phyloP scores from a whole-genome alignment of 2,797 vertebrate genomes.

The Erpetoichthys calabaricus region DNA sequence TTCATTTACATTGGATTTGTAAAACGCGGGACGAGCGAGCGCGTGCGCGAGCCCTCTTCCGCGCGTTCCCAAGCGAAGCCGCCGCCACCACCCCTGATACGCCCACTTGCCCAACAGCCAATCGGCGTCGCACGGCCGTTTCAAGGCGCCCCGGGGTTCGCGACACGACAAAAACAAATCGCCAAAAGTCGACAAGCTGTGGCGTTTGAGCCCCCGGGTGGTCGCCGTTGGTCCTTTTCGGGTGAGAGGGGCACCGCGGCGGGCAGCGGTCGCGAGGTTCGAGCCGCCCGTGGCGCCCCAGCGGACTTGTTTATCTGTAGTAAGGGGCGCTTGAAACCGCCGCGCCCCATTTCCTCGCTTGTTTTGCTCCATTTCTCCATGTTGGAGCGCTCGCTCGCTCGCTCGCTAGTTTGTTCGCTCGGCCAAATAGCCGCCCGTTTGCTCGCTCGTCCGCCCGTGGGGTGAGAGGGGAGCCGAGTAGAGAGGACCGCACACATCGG shows the following conservation, averaged over 20 bases:
- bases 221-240: background rate
- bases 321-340: conserved; percentile 68
- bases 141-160: conserved; percentile 48
- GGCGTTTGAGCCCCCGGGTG: conserved; percentile 14
- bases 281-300: background rate
- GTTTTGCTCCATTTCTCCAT: conserved; percentile 72
- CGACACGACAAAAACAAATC: conserved; percentile 56
- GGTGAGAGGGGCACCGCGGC: background rate
- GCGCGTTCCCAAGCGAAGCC: too few relatives aligned
- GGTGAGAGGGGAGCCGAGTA: too few relatives aligned
- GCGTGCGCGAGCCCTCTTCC: too few relatives aligned
- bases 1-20: too few relatives aligned
- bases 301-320: conserved; percentile 65
- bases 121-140: conserved; percentile 40
- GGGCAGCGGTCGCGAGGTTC: background rate
- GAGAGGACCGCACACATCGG: too few relatives aligned
- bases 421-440: too few relatives aligned
- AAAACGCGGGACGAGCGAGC: too few relatives aligned
- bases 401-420: too few relatives aligned
- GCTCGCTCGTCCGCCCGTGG: too few relatives aligned
- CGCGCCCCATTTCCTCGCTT: conserved; percentile 51
- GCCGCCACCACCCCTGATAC: conserved; percentile 23
- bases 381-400: conserved; percentile 32
- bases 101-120: conserved; percentile 41
- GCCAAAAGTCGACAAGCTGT: conserved; percentile 26